phyloP scores from a whole-genome alignment of 2,797 vertebrate genomes.

The Remorina albescens region DNA sequence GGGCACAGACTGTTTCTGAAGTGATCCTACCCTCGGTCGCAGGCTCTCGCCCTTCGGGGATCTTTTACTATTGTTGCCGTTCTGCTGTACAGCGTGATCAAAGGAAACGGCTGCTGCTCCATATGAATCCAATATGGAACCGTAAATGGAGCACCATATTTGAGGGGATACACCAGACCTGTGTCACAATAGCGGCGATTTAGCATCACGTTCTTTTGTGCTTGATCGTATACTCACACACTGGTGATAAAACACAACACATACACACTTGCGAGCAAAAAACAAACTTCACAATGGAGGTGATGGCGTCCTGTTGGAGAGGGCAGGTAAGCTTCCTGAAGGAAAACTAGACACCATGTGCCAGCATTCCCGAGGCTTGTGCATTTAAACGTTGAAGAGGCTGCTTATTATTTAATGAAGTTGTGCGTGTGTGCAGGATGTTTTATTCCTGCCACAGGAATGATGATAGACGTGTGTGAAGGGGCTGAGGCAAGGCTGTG shows the following conservation, averaged over 20 bases:
- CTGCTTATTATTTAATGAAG: constrained; percentile 57
- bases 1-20: constrained; percentile 34
- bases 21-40: constrained; percentile 54
- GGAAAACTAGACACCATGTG: constrained; percentile 1
- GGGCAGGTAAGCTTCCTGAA: constrained; percentile 77
- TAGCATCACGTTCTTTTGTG: neutral
- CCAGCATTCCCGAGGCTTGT: constrained; percentile 16
- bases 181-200: constrained; percentile 21
- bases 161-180: constrained; percentile 29
- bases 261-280: constrained; percentile 19
- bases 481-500: constrained; percentile 38
- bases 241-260: constrained; percentile 8
- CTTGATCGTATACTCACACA: constrained; percentile 10
- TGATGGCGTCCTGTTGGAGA: constrained; percentile 87
- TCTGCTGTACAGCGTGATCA: constrained; percentile 64
- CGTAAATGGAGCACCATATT: constrained; percentile 54
- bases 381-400: constrained; percentile 38
- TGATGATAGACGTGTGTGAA: constrained; percentile 4
- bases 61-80: constrained; percentile 64
- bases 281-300: constrained; percentile 72
- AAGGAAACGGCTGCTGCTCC: constrained; percentile 59
- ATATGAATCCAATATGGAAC: constrained; percentile 52
- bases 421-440: constrained; percentile 11
- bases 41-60: constrained; percentile 63
- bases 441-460: constrained; percentile 37